A percentile compares a stretch with the other conserved stretches of the same genome.
These are phyloP conservation scores for Clinocottus analis DNA, from an alignment of 2,113 vertebrate genomes.

Conservation along the genomic window DNA sequence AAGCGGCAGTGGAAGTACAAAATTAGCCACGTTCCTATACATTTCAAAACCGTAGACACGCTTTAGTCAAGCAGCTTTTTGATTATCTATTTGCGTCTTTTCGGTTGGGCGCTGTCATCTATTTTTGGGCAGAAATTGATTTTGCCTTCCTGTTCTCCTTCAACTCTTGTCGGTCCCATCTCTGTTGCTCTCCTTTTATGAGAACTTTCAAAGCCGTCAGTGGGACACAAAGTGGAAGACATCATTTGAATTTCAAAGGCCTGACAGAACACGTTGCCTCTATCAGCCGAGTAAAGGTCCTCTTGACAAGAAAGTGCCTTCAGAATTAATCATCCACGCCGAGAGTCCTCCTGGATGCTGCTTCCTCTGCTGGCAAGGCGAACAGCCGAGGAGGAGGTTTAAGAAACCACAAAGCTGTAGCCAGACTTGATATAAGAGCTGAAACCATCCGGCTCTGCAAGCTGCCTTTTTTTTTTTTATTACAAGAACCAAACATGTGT, in stretches of 20 bases:
- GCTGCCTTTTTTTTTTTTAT: slow-evolving; percentile 23
- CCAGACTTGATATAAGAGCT: slow-evolving; percentile 14
- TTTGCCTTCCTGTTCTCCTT: slow-evolving; percentile 55
- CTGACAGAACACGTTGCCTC: slow-evolving; percentile 68
- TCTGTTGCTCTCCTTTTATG: slow-evolving; percentile 61
- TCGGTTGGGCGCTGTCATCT: slow-evolving; percentile 50
- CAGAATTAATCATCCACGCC: slow-evolving; percentile 67
- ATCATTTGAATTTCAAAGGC: slow-evolving; percentile 80
- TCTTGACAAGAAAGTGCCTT: slow-evolving; percentile 65
- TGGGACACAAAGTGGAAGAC: slow-evolving; percentile 64
- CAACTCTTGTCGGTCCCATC: slow-evolving; percentile 49
- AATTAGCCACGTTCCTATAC: slow-evolving; percentile 54
- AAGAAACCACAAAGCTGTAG: slow-evolving; percentile 21
- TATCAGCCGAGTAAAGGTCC: slow-evolving; percentile 60
- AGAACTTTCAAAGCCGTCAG: slow-evolving; percentile 68
- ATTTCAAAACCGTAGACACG: slow-evolving; percentile 21
- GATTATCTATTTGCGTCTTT: slow-evolving; percentile 59
- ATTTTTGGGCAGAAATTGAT: slow-evolving; percentile 64
- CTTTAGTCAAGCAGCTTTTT: slow-evolving; percentile 38
- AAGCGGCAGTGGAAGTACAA: slow-evolving; percentile 30
- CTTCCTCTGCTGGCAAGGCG: slow-evolving; percentile 39
- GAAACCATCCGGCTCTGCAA: slow-evolving; percentile 15
- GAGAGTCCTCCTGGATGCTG: slow-evolving; percentile 56
- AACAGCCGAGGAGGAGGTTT: slow-evolving; percentile 30
- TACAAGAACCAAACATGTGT: slow-evolving; percentile 31